phyloP scores from a whole-genome alignment of 37 sponge, comb jelly and placozoan species.

The Agelas oroides region DNA sequence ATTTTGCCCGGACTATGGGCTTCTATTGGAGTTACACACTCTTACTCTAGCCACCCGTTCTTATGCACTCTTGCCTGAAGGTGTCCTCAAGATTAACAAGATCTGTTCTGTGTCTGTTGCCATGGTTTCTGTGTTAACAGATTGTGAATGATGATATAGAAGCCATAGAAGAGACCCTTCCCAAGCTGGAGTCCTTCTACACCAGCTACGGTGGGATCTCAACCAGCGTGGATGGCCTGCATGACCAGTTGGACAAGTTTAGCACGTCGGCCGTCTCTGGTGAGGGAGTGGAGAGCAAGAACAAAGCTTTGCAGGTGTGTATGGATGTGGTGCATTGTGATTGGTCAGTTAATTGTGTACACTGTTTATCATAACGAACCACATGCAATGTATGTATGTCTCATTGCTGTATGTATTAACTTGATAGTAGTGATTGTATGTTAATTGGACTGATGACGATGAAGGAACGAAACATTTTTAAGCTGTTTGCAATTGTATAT shows the following conservation, averaged over 20 bases:
- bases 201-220: neutral
- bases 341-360: neutral
- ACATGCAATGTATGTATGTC: neutral
- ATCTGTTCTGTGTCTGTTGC: no score
- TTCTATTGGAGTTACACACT: no score
- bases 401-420: neutral
- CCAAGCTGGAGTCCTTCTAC: constrained; percentile 54
- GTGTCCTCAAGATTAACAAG: neutral
- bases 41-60: no score
- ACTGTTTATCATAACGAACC: neutral
- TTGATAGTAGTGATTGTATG: neutral
- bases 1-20: no score
- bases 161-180: constrained; percentile 50
- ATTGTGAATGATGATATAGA: constrained; percentile 56
- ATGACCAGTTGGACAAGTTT: constrained; percentile 10
- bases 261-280: constrained; percentile 56
- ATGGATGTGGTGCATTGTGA: neutral
- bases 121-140: neutral
- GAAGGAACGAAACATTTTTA: no score
- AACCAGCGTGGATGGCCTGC: constrained; percentile 18
- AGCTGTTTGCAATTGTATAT: no score
- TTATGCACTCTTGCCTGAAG: neutral
- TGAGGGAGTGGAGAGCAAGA: constrained; percentile 43
- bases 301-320: constrained; percentile 38
- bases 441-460: no score